A percentile compares a stretch with the other conserved stretches of the same genome.
These are phyloP conservation scores for Lathamus discolor DNA, from an alignment of 2,113 vertebrate species.

Conservation along the genomic window DNA sequence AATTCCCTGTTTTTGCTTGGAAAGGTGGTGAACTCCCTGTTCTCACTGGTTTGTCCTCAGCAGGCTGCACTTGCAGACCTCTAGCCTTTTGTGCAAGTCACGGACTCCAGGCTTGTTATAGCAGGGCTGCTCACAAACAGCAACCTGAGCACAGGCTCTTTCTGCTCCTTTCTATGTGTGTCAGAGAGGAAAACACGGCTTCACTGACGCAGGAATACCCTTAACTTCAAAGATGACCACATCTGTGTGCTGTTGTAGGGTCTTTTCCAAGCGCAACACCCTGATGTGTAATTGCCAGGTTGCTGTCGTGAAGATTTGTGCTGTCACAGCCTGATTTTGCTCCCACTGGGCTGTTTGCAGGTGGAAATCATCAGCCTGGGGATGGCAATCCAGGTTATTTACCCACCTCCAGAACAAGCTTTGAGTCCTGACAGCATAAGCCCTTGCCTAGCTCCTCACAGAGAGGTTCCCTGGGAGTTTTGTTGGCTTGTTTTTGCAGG, in stretches of 20 bases:
- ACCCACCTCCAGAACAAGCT: neutral
- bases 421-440: neutral
- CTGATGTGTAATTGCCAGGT: neutral
- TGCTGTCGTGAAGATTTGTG: neutral
- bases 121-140: neutral
- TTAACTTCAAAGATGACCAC: neutral
- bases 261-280: neutral
- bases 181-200: neutral
- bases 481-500: neutral
- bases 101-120: neutral
- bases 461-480: neutral
- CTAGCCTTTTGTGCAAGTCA: too few relatives aligned
- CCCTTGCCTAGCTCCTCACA: neutral
- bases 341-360: neutral
- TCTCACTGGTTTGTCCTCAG: neutral
- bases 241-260: rapidly evolving
- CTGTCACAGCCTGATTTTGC: neutral
- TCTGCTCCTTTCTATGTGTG: neutral
- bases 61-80: neutral
- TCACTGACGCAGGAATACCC: neutral
- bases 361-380: neutral
- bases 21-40: neutral
- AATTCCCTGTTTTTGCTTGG: neutral
- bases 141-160: rapidly evolving
- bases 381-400: neutral